phyloP scores from a whole-genome alignment of 37 sponge, comb jelly and placozoan species.

The Ephydatia muelleri region DNA sequence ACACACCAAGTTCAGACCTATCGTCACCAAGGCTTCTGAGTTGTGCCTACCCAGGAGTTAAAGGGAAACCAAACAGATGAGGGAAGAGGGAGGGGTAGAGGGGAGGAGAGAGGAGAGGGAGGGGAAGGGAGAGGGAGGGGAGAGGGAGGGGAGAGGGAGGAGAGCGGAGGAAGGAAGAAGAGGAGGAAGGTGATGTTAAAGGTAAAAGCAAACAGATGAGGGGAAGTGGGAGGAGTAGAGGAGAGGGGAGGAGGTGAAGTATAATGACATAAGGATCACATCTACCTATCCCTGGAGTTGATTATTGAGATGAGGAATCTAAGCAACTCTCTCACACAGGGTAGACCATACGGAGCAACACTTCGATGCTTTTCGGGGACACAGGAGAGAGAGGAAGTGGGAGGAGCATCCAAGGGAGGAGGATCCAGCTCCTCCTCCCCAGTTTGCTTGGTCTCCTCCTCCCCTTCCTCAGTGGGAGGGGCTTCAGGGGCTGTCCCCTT shows the following conservation, averaged over 20 bases:
- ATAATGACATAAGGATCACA: too few species aligned
- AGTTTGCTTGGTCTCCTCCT: constrained; percentile 11
- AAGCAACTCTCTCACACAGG: constrained; percentile 87
- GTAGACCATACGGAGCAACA: constrained; percentile 79
- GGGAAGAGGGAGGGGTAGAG: too few species aligned
- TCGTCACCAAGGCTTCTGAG: constrained; percentile 65
- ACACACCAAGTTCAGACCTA: constrained; percentile 84
- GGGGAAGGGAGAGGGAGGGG: background rate
- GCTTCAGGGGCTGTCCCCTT: background rate
- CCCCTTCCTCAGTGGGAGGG: constrained; percentile 4
- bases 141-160: background rate
- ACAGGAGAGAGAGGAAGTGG: background rate
- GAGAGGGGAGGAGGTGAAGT: too few species aligned
- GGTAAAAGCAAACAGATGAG: background rate
- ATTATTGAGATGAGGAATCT: constrained; percentile 81
- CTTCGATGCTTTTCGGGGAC: constrained; percentile 4
- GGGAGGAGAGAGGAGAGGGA: too few species aligned
- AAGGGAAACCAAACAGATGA: too few species aligned
- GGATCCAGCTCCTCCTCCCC: background rate
- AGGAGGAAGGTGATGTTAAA: background rate
- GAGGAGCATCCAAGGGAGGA: background rate
- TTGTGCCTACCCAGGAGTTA: constrained; percentile 71
- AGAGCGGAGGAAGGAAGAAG: background rate
- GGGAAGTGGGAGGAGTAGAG: too few species aligned
- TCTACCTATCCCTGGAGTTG: constrained; percentile 77